Percentiles rank a stretch among this genome's conserved stretches.
Conservation (phyloP, 2,888 invertebrate species). For the Chromoteleia sp. region DNA sequence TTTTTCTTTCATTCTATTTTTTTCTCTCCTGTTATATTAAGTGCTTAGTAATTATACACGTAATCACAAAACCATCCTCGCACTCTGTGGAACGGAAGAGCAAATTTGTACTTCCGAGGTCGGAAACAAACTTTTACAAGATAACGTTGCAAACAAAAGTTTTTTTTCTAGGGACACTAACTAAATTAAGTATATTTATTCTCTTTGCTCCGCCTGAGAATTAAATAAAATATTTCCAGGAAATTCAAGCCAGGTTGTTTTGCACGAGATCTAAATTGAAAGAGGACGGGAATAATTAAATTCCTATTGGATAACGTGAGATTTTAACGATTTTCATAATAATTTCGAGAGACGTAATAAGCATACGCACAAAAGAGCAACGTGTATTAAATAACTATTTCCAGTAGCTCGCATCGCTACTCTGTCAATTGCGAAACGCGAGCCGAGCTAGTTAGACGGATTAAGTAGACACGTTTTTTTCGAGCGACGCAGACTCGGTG, state of each 20-base stretch:
- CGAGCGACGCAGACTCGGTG: not conserved
- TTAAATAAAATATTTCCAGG: conserved; percentile 1
- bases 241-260: not conserved
- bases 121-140: too few relatives aligned
- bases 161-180: too few relatives aligned
- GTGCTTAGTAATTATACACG: too few relatives aligned
- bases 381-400: conserved; percentile 20
- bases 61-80: too few relatives aligned
- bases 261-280: not conserved
- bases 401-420: conserved; percentile 9
- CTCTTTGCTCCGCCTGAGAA: not conserved
- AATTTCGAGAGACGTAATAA: conserved; percentile 19
- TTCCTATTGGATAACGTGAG: not conserved
- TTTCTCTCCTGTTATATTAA: too few relatives aligned
- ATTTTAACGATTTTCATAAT: conserved; percentile 10
- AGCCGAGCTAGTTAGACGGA: conserved; percentile 20
- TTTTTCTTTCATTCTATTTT: too few relatives aligned
- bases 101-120: too few relatives aligned
- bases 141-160: too few relatives aligned
- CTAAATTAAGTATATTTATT: conserved; percentile 19
- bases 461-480: conserved; percentile 38
- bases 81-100: too few relatives aligned
- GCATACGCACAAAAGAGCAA: conserved; percentile 9
- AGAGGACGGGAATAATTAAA: not conserved
- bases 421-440: conserved; percentile 30